Evolutionary conservation across 2,797 vertebrate genomes (phyloP).

Genomic region (Merluccius polli): DNA sequence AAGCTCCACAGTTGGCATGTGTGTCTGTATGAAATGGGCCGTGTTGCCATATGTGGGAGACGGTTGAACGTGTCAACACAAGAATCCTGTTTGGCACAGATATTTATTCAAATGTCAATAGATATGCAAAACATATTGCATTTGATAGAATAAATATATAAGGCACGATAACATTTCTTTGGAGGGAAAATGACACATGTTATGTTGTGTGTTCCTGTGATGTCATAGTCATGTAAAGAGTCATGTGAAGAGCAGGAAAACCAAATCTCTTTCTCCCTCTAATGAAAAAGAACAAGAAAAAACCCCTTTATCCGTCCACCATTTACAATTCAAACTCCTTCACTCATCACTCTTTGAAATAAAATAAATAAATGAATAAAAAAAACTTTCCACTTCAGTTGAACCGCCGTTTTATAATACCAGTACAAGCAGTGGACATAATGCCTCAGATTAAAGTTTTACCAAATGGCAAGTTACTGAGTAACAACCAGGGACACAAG

Average conservation of each 20-base stretch:
- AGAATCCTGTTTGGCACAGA: background rate
- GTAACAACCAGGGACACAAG: background rate
- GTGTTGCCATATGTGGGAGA: background rate
- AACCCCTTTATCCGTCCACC: background rate
- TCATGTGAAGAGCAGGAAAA: background rate
- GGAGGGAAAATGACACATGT: background rate
- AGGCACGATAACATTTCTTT: background rate
- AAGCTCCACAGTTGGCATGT: background rate
- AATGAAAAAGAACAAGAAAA: background rate
- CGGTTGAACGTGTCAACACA: slow-evolving; percentile 2
- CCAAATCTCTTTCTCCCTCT: background rate
- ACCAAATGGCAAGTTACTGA: background rate
- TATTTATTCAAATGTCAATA: slow-evolving; percentile 33
- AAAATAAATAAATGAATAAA: background rate
- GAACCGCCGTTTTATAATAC: background rate
- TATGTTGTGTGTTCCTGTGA: background rate
- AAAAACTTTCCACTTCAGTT: background rate
- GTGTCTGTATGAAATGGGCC: background rate
- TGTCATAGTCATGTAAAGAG: too few relatives aligned
- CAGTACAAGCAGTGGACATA: background rate
- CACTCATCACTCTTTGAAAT: background rate
- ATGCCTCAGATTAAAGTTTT: background rate
- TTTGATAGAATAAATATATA: background rate
- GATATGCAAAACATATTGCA: background rate
- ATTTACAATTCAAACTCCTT: background rate